phyloP scores from a whole-genome alignment of 2,888 invertebrate genomes.

The Chrysolina americana region DNA sequence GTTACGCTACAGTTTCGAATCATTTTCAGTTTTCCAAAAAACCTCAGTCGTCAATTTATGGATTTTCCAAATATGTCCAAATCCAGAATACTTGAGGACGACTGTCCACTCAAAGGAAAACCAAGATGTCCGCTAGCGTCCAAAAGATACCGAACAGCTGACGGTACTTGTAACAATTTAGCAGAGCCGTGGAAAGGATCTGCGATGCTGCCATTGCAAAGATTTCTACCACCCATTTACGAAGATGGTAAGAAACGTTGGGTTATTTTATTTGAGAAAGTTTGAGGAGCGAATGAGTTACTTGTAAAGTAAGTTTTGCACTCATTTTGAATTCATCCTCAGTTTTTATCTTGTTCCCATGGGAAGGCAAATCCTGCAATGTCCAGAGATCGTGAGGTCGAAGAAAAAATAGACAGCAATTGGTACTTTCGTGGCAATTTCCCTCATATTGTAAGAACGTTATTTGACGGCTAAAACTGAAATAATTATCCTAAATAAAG shows the following conservation, averaged over 20 bases:
- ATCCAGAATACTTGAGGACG: slow-evolving; percentile 54
- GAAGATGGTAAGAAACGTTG: slow-evolving; percentile 76
- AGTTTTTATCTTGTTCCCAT: too few relatives aligned
- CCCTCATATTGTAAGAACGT: too few relatives aligned
- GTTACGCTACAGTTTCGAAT: too few relatives aligned
- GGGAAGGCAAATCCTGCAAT: too few relatives aligned
- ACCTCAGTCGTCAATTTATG: slow-evolving; percentile 54
- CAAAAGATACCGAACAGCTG: slow-evolving; percentile 84
- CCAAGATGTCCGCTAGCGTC: slow-evolving; percentile 82
- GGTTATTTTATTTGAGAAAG: slow-evolving; percentile 2
- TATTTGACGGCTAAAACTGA: too few relatives aligned
- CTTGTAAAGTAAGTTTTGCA: too few relatives aligned
- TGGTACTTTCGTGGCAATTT: too few relatives aligned
- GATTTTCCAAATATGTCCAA: slow-evolving; percentile 51
- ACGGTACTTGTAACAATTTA: slow-evolving; percentile 92
- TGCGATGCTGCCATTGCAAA: slow-evolving; percentile 85
- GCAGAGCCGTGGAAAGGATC: slow-evolving; percentile 85
- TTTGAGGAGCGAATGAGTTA: too few relatives aligned
- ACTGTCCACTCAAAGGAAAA: slow-evolving; percentile 78
- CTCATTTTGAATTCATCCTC: too few relatives aligned
- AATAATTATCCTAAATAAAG: too few relatives aligned
- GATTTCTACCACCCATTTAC: slow-evolving; percentile 86
- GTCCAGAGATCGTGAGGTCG: too few relatives aligned
- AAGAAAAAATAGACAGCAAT: too few relatives aligned
- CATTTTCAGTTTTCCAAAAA: slow-evolving; percentile 54